Conservation (phyloP, 2,113 vertebrate genomes). For the Oreotrochilus melanogaster region DNA sequence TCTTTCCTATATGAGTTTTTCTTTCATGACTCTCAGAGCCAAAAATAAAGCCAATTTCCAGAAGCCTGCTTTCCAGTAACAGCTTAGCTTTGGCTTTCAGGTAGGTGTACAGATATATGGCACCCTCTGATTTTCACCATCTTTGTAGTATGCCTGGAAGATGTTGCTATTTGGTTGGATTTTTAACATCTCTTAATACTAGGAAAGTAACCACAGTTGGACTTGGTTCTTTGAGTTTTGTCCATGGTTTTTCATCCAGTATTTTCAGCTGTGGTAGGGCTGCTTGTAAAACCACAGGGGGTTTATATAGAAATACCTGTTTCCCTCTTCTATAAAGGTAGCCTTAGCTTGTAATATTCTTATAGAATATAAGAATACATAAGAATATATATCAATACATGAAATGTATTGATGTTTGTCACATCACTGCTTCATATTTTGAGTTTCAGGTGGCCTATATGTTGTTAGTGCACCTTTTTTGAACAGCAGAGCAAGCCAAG, state of each 20-base stretch:
- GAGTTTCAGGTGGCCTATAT: not conserved
- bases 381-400: no score
- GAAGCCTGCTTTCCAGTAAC: not conserved
- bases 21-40: not conserved
- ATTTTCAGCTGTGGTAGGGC: not conserved
- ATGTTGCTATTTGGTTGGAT: not conserved
- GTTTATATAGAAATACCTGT: not conserved
- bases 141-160: fast-evolving
- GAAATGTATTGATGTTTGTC: not conserved
- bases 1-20: not conserved
- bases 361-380: no score
- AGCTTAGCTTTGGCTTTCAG: not conserved
- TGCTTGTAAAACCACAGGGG: not conserved
- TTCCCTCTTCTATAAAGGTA: not conserved
- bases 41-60: not conserved
- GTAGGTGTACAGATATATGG: not conserved
- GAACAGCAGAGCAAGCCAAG: not conserved
- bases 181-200: not conserved
- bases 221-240: not conserved
- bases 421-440: not conserved
- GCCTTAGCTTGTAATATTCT: not conserved
- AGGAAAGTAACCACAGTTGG: not conserved
- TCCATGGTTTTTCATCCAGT: not conserved
- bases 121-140: not conserved
- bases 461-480: not conserved